Base-by-base conservation (phyloP, 2,113 vertebrate genomes). In the Esox niger region DNA sequence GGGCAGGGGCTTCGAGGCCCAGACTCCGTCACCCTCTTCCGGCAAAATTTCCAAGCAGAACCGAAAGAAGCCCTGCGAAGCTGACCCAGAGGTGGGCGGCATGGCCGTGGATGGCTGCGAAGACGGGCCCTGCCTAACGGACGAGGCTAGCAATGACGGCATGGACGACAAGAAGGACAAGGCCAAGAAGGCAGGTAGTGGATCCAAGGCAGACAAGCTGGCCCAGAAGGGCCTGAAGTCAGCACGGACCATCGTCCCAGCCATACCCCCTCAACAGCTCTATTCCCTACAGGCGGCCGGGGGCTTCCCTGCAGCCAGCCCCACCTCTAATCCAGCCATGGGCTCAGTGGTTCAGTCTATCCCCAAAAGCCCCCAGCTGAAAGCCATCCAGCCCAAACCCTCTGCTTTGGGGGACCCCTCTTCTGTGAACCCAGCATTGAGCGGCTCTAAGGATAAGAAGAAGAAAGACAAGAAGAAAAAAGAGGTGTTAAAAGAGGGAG, bases 381-480 rank as follows among this genome's bases (percentile, higher is more conserved):
- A 98, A 80, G 94, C 85, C 75, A 92, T 95, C 74, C 96, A 96
- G 64, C 91, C 95, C 5, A 98, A 98, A 68, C 92, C 93, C 0
- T 91, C 93, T 0, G 91, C 93, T 2, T 92, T 94, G 83, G 93
- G 91, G 29, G 97, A 98, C 58, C 93, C 94, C n/a, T 93, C 94
- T 0, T 68, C 92, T 0, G 89, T 93, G 74, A 98, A 91, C 85
- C 96, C 95, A 9, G 84, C 93, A 25, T 87, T 94, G 62, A 90
- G 90, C 10, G 91, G 90, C 65, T 90, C 92, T 68, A 97, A 98
- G 89, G 97, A 98, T 81, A 98, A 98, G 86, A 98, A 98, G 79
- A 98, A 98, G 87, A 98, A 94, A 62, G 96, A 98, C 75, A 98
- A 98, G 88, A 98, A 98, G 84, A 98, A 97, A 88, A 94, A 96